These are phyloP conservation scores for Bergia puertoricense DNA, from an alignment of 92 coral and sea anemone genomes.

Conservation along the genomic window DNA sequence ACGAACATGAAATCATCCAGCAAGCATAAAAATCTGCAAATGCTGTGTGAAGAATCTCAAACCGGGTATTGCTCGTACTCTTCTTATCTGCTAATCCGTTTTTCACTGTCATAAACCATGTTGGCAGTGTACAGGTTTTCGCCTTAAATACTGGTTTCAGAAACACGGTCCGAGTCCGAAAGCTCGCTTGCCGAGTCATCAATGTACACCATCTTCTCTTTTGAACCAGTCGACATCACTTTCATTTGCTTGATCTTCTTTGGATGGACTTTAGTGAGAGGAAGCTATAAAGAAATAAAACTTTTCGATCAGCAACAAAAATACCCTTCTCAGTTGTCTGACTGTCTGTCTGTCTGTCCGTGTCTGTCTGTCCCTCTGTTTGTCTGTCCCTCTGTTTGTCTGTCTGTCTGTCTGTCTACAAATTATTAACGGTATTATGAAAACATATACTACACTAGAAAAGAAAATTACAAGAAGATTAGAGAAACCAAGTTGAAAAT, in stretches of 20 bases:
- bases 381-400: not conserved
- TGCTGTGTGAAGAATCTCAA: too few relatives aligned
- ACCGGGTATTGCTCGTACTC: too few relatives aligned
- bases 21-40: not conserved
- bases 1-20: not conserved
- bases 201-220: conserved; percentile 35
- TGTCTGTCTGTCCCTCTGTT: not conserved
- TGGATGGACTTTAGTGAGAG: conserved; percentile 27
- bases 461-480: too few relatives aligned
- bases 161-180: conserved; percentile 28
- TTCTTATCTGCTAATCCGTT: not conserved
- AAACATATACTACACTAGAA: too few relatives aligned
- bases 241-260: conserved; percentile 26
- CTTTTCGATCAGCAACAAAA: not conserved
- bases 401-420: not conserved
- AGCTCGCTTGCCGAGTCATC: conserved; percentile 35
- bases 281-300: not conserved
- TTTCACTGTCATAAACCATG: not conserved
- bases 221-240: conserved; percentile 16
- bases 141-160: conserved; percentile 23
- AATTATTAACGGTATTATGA: too few relatives aligned
- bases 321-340: not conserved
- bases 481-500: too few relatives aligned
- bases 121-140: not conserved
- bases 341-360: not conserved